phyloP scores from a whole-genome alignment of 2,797 vertebrate genomes.

The Anguilla pacifica region DNA sequence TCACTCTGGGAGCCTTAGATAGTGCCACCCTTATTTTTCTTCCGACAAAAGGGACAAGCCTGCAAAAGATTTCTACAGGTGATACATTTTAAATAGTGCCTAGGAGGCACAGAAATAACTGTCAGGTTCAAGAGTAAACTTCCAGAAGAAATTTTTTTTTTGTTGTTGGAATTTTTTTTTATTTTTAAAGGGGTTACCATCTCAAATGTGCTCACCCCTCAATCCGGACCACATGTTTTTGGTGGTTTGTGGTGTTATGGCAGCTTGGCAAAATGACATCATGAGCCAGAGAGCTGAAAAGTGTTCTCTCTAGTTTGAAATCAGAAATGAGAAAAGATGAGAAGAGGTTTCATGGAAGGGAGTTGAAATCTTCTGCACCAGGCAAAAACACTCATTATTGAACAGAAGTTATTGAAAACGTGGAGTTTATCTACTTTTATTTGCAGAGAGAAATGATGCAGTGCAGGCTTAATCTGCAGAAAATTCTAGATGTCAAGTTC shows the following conservation, averaged over 20 bases:
- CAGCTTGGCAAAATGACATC: neutral
- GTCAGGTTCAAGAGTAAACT: slow-evolving; percentile 44
- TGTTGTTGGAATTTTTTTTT: neutral
- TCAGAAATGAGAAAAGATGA: neutral
- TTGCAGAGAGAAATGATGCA: neutral
- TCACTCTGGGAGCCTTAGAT: slow-evolving; percentile 40
- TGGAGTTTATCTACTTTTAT: neutral
- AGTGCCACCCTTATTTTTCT: slow-evolving; percentile 51
- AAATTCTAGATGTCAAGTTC: neutral
- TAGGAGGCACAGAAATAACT: slow-evolving; percentile 40
- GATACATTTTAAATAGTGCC: slow-evolving; percentile 48
- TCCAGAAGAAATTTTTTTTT: neutral
- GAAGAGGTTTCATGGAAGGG: neutral
- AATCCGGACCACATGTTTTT: neutral
- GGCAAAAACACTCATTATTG: neutral
- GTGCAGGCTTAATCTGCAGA: neutral
- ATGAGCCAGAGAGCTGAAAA: neutral
- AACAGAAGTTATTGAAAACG: slow-evolving; percentile 6
- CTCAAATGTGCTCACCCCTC: neutral
- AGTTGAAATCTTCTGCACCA: neutral
- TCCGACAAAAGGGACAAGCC: slow-evolving; percentile 37
- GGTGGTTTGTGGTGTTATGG: neutral
- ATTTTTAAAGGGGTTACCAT: neutral
- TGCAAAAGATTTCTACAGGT: slow-evolving; percentile 46
- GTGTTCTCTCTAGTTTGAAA: neutral